A percentile compares a stretch with the other conserved stretches of the same genome.
These are phyloP conservation scores for Agapostemon virescens DNA, from an alignment of 2,888 invertebrate genomes.

Conservation along the genomic window DNA sequence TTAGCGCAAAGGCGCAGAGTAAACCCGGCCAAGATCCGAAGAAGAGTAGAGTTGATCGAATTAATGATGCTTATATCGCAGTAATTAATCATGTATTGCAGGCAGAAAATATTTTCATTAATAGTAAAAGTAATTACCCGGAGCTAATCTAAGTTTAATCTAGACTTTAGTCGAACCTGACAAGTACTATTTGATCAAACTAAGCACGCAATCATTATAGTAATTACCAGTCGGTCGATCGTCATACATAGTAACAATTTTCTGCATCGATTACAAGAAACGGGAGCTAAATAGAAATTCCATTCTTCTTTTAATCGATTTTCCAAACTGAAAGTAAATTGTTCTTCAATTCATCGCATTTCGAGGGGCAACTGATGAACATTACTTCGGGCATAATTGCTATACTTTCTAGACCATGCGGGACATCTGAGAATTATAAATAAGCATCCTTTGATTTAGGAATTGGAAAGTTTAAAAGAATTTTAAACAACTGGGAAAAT, in stretches of 20 bases:
- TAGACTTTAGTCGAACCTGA: constrained; percentile 5
- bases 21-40: not conserved
- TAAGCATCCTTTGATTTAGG: too few relatives aligned
- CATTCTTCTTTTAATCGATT: too few relatives aligned
- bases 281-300: not conserved
- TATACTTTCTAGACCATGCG: too few relatives aligned
- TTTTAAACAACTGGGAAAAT: too few relatives aligned
- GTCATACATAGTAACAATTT: not conserved
- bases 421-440: too few relatives aligned
- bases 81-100: not conserved
- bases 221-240: not conserved
- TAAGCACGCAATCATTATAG: not conserved
- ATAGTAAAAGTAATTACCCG: not conserved
- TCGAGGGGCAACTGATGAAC: too few relatives aligned
- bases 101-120: constrained; percentile 5
- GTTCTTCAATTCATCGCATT: too few relatives aligned
- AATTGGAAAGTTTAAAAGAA: too few relatives aligned
- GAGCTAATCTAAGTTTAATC: not conserved
- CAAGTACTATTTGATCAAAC: not conserved
- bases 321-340: too few relatives aligned
- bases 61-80: not conserved
- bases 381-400: too few relatives aligned
- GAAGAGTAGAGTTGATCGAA: not conserved
- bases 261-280: not conserved
- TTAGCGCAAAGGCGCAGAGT: not conserved